These are phyloP conservation scores for Baccha elongata DNA, from an alignment of 2,888 invertebrate genomes.

Conservation along the genomic window DNA sequence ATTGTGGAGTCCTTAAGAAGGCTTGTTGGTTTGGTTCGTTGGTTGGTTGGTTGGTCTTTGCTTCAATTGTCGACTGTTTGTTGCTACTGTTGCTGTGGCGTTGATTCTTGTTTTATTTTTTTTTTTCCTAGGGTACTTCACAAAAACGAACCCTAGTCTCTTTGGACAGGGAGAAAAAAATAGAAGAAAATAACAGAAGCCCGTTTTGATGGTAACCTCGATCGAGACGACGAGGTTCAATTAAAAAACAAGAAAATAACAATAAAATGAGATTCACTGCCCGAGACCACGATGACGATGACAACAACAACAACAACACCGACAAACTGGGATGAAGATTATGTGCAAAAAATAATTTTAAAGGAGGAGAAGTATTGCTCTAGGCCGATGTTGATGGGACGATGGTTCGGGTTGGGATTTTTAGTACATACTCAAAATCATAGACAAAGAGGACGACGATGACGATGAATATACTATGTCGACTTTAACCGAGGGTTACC, in stretches of 20 bases:
- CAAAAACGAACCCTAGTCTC: slow-evolving; percentile 34
- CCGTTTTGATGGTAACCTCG: slow-evolving; percentile 71
- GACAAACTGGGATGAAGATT: slow-evolving; percentile 3
- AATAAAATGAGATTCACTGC: slow-evolving; percentile 62
- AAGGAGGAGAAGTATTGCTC: slow-evolving; percentile 24
- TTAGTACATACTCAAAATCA: slow-evolving; percentile 35
- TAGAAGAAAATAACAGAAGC: slow-evolving; percentile 10
- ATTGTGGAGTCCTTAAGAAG: slow-evolving; percentile 65
- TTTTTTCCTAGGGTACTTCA: slow-evolving; percentile 37
- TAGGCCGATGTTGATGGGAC: slow-evolving; percentile 29
- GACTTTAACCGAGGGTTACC: slow-evolving; percentile 3
- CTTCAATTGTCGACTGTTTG: slow-evolving; percentile 60
- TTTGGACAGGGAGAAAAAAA: neutral
- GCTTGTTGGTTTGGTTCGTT: slow-evolving; percentile 44
- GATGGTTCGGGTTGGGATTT: slow-evolving; percentile 5
- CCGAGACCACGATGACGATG: slow-evolving; percentile 21
- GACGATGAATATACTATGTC: slow-evolving; percentile 6
- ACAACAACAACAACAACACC: neutral
- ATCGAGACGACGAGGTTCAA: slow-evolving; percentile 70
- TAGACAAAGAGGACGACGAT: slow-evolving; percentile 9
- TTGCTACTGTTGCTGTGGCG: slow-evolving; percentile 66
- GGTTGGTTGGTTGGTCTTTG: slow-evolving; percentile 34
- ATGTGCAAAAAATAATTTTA: neutral
- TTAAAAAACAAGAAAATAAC: slow-evolving; percentile 61
- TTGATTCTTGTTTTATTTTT: slow-evolving; percentile 12